Evolutionary conservation across 2,888 invertebrate species (phyloP), one percentile per base, ranked within the genome.

Genomic region (Nephrotoma flavescens): DNA sequence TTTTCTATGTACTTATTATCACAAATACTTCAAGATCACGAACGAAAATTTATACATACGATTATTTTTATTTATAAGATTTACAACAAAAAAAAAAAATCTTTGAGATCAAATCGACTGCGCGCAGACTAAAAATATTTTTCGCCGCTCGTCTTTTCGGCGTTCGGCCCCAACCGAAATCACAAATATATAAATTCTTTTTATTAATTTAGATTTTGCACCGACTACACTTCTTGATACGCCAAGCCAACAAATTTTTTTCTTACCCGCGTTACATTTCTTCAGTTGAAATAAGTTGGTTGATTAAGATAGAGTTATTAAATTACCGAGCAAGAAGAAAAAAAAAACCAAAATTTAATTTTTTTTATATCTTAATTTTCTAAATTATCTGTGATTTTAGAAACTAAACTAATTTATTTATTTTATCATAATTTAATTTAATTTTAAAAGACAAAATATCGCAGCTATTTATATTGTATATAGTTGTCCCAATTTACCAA

Each of bases 321-420:
- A 71, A 71, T 31, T 52, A 31, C 71, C 9, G 31, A 71, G 71
- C 83, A 83, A 83, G 12, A 42, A 41, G 42, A 84, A 41, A 5
- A 41, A 41, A n/a, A 71, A 7, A 6, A 4, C 1, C 9, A 71
- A 11, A 71, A 84, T 84, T 84, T 84, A n/a, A 12, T 83, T 71
- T 71, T 19, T 47, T 42, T 84, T 84, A 84, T n/a, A 7, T 41
- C 12, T 42, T 41, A 84, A 31, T 42, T 6, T 4, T 41, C n/a
- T n/a, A 42, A 42, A 42, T 84, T 41, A 84, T 84, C 84, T 84
- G 84, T 84, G 84, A 84, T 84, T n/a, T 84, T 84, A 42, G 84
- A 84, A 84, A 84, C 2, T 84, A 84, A 42, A 42, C 42, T 7
- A 42, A 84, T 42, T 42, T 84, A 42, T 84, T 84, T 84, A 84